A percentile compares a stretch with the other conserved stretches of the same genome.
Conservation (phyloP, 2,113 vertebrate species). For the Scophthalmus maximus region DNA sequence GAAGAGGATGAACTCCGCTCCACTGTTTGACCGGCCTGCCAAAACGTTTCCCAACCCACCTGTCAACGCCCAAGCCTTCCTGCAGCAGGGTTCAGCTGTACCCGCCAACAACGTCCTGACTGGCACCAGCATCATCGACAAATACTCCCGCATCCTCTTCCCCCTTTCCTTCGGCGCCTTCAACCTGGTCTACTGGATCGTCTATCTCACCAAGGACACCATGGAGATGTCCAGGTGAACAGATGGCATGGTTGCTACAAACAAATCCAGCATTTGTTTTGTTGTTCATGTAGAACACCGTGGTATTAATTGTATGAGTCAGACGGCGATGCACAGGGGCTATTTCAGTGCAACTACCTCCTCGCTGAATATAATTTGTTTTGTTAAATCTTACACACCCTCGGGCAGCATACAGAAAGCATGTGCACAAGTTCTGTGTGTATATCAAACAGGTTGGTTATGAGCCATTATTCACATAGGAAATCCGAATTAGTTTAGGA, state of each 20-base stretch:
- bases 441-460: background rate
- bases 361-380: background rate
- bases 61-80: constrained; percentile 76
- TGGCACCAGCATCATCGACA: constrained; percentile 95
- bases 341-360: background rate
- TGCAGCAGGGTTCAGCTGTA: constrained; percentile 77
- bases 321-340: background rate
- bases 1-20: constrained; percentile 88
- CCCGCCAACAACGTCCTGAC: constrained; percentile 78
- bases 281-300: background rate
- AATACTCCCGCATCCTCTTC: constrained; percentile 96
- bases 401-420: background rate
- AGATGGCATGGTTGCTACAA: constrained; percentile 39
- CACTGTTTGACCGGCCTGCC: constrained; percentile 80
- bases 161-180: constrained; percentile 96
- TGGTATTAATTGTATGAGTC: background rate
- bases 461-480: background rate
- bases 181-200: constrained; percentile 97
- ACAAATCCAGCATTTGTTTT: constrained; percentile 19
- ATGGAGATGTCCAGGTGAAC: constrained; percentile 89
- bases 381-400: background rate
- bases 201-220: constrained; percentile 96
- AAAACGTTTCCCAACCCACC: constrained; percentile 83
- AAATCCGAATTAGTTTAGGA: background rate
- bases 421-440: background rate